Conservation (phyloP, 1,140 invertebrate species). For the Zeugodacus cucurbitae region DNA sequence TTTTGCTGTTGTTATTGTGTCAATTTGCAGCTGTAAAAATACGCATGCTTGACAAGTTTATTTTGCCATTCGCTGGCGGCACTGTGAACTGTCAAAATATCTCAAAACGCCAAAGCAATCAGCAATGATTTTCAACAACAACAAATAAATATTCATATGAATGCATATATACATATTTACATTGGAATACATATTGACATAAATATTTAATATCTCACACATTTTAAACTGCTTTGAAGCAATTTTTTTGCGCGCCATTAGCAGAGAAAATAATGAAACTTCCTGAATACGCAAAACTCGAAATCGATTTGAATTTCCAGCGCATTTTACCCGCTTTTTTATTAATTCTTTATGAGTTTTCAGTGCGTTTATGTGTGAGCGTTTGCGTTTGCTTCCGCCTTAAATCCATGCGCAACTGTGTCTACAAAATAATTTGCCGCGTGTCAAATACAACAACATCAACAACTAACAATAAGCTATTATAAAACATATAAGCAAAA, state of each 20-base stretch:
- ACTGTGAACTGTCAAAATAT: neutral
- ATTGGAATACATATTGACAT: neutral
- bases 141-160: neutral
- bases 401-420: neutral
- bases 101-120: neutral
- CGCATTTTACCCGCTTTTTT: neutral
- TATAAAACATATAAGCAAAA: neutral
- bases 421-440: neutral
- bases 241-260: neutral
- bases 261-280: neutral
- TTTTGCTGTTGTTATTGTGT: neutral
- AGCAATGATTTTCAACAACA: neutral
- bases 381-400: neutral
- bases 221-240: neutral
- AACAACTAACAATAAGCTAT: neutral
- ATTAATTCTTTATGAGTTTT: neutral
- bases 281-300: neutral
- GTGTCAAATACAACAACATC: neutral
- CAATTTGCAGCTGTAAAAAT: slow-evolving; percentile 18
- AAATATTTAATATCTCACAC: neutral
- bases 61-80: neutral
- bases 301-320: neutral
- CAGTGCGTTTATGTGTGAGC: neutral
- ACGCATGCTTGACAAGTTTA: slow-evolving; percentile 10
- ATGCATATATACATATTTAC: neutral